Conservation (phyloP, 2,888 invertebrate genomes). For the Leptinotarsa haldemani region DNA sequence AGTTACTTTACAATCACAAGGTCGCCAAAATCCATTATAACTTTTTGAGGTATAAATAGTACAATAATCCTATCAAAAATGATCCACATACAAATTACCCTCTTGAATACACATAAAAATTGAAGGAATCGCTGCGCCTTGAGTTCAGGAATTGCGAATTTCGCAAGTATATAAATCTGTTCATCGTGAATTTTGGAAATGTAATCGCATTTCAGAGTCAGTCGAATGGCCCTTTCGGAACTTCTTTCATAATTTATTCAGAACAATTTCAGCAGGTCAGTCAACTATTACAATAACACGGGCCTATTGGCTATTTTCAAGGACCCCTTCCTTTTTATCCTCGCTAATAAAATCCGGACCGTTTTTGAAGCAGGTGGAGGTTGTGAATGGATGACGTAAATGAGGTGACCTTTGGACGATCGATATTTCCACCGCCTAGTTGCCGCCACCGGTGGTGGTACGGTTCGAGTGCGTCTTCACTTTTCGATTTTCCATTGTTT, state of each 20-base stretch:
- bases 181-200: constrained; percentile 1
- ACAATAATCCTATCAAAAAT: too few species aligned
- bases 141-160: background rate
- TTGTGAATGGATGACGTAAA: constrained; percentile 57
- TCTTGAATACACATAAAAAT: background rate
- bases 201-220: background rate
- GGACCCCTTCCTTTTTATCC: constrained; percentile 23
- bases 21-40: too few species aligned
- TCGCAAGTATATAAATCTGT: background rate
- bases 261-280: background rate
- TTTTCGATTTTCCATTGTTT: constrained; percentile 14
- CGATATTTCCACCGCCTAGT: constrained; percentile 52
- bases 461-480: constrained; percentile 9
- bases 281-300: constrained; percentile 16
- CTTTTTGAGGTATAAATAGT: too few species aligned
- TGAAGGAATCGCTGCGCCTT: background rate
- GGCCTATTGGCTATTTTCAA: constrained; percentile 21
- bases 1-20: too few species aligned
- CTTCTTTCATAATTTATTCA: constrained; percentile 6
- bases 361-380: constrained; percentile 47
- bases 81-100: too few species aligned
- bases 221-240: background rate
- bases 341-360: constrained; percentile 33
- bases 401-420: constrained; percentile 56
- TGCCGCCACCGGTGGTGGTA: constrained; percentile 47